phyloP scores from a whole-genome alignment of 2,797 vertebrate species.

The Mus caroli region DNA sequence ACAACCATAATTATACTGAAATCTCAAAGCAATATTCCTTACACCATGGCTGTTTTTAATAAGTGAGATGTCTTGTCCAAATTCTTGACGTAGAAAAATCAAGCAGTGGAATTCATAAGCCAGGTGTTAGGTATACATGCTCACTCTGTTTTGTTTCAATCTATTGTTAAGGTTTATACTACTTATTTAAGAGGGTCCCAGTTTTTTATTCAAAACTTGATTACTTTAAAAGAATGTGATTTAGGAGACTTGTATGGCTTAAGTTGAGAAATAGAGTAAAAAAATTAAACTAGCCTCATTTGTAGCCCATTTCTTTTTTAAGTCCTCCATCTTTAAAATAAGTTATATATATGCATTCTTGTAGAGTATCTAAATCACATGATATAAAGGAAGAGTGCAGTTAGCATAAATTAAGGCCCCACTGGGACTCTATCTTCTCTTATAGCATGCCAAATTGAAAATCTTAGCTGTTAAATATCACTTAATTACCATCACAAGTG shows the following conservation, averaged over 20 bases:
- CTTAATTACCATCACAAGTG: conserved; percentile 43
- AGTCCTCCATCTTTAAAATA: conserved; percentile 37
- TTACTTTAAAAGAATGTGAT: background rate
- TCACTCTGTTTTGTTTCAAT: background rate
- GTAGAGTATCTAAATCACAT: background rate
- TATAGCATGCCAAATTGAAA: conserved; percentile 43
- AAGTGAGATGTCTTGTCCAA: conserved; percentile 39
- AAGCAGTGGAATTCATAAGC: background rate
- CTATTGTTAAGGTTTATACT: background rate
- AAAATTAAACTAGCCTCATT: conserved; percentile 13
- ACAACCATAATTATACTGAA: conserved; percentile 1
- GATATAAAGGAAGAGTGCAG: background rate
- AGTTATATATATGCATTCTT: background rate
- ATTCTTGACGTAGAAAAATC: conserved; percentile 46
- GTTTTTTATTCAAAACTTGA: background rate
- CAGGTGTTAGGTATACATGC: background rate
- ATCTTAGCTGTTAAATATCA: conserved; percentile 43
- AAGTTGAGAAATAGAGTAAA: background rate
- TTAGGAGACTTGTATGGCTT: background rate
- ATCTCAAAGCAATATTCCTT: conserved; percentile 26
- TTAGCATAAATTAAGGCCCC: conserved; percentile 23
- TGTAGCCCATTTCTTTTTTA: background rate
- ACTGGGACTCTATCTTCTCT: background rate
- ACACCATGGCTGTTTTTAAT: background rate
- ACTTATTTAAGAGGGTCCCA: conserved; percentile 5